A percentile compares a stretch with the other conserved stretches of the same genome.
Conservation (phyloP, 1,140 invertebrate species). For the Neelides sp. region DNA sequence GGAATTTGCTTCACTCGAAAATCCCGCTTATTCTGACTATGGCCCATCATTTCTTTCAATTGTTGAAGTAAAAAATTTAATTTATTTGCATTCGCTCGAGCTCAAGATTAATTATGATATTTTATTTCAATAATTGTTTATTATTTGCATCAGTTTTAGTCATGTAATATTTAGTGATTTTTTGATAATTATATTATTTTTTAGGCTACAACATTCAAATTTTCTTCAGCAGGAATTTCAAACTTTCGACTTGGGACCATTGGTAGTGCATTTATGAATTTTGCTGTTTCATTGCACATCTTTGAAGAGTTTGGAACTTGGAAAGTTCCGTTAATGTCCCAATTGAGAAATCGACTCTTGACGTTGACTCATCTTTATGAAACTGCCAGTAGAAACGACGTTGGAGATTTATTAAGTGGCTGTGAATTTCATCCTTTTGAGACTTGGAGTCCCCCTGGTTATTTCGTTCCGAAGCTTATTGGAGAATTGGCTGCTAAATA, state of each 20-base stretch:
- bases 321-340: conserved; percentile 11
- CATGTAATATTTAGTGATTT: not conserved
- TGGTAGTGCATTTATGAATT: conserved; percentile 12
- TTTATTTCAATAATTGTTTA: too few relatives aligned
- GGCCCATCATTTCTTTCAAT: not conserved
- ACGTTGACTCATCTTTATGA: conserved; percentile 46
- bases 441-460: conserved; percentile 57
- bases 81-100: too few relatives aligned
- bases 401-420: conserved; percentile 42
- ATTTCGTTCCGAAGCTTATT: conserved; percentile 28
- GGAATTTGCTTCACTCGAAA: conserved; percentile 1
- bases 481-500: conserved; percentile 33
- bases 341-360: conserved; percentile 12
- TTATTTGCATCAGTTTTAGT: too few relatives aligned
- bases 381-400: conserved; percentile 41
- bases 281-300: not conserved
- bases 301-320: conserved; percentile 5
- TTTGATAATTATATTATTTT: not conserved
- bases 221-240: conserved; percentile 13
- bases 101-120: too few relatives aligned
- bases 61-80: conserved; percentile 8
- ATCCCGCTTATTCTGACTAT: not conserved
- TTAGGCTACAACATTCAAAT: not conserved
- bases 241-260: conserved; percentile 1
- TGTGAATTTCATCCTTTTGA: conserved; percentile 49